Conservation (phyloP, 2,888 invertebrate genomes). For the Dasysyrphus tricinctus region DNA sequence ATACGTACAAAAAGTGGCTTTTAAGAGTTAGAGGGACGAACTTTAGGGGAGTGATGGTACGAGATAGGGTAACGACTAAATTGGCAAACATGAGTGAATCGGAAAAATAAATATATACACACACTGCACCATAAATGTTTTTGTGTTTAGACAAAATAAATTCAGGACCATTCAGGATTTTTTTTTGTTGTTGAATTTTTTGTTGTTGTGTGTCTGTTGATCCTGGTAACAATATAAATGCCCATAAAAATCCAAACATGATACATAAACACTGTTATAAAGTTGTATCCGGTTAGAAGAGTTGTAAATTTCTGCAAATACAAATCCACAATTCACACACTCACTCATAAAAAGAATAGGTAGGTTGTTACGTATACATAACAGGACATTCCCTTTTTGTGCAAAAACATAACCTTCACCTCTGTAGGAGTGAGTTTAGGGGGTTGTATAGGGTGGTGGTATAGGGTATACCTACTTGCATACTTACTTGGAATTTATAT, state of each 20-base stretch:
- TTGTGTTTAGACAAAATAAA: slow-evolving; percentile 57
- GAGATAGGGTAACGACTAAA: slow-evolving; percentile 59
- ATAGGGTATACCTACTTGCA: neutral
- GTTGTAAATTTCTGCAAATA: slow-evolving; percentile 61
- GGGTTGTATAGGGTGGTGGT: neutral
- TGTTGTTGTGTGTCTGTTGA: slow-evolving; percentile 31
- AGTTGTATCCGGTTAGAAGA: slow-evolving; percentile 66
- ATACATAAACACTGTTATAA: slow-evolving; percentile 72
- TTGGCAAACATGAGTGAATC: slow-evolving; percentile 55
- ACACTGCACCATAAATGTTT: slow-evolving; percentile 37
- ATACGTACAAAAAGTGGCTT: slow-evolving; percentile 22
- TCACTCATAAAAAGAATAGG: slow-evolving; percentile 7
- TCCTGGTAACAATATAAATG: slow-evolving; percentile 70
- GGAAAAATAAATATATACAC: slow-evolving; percentile 34
- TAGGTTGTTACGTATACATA: neutral
- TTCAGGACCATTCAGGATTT: slow-evolving; percentile 54
- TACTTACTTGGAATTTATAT: slow-evolving; percentile 11
- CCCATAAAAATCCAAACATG: slow-evolving; percentile 72
- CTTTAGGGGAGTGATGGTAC: neutral
- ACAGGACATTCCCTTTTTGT: slow-evolving; percentile 46
- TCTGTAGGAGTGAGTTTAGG: neutral
- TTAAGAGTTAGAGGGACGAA: neutral
- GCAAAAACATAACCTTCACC: slow-evolving; percentile 43
- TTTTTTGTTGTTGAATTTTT: neutral
- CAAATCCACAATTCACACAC: slow-evolving; percentile 12